Base-by-base conservation (phyloP, 2,888 invertebrate genomes). In the Cryptocephalus primarius region DNA sequence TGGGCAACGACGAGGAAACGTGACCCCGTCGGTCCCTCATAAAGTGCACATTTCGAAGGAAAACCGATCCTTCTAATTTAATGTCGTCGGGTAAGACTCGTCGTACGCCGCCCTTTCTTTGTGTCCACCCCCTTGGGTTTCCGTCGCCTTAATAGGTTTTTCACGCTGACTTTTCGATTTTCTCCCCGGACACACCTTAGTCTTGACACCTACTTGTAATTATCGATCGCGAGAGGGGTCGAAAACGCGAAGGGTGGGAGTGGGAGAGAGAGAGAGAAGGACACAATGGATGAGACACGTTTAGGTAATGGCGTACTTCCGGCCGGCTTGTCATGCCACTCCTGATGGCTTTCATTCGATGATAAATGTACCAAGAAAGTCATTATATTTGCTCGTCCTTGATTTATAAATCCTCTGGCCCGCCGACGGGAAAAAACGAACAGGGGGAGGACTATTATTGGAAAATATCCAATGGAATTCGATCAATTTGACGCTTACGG, bases 271-370 rank as follows among this genome's bases (percentile, higher is more conserved):
- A 36, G 45, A 46, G 47, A 49, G 47, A 46, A 44, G 44, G 48
- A 51, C 55, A 66, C 64, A 67, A 66, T 64, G 58, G 63, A 62
- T 56, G 60, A 63, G 66, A 65, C 50, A 50, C 64, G 63, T 63
- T 22, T 61, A 55, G 49, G 63, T 66, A 68, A 67, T 67, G 67
- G 65, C 64, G 63, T 59, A 63, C 61, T 66, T 68, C 67, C 67
- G 67, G 61, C 56, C 60, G 58, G 44, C 44, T 46, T 61, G 67
- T 67, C 66, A 65, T 52, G 55, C 55, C 36, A 36, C 36, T 36
- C 32, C 55, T 63, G 65, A 67, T 64, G 60, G 63, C 61, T 61
- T 62, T 62, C 65, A 58, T 61, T 61, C 61, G 63, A 66, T 68
- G 67, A 68, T 68, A 65, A 68, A 68, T 67, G 65, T 62, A 59